Conservation (phyloP, 1,140 invertebrate species). For the Calliopsis andreniformis region DNA sequence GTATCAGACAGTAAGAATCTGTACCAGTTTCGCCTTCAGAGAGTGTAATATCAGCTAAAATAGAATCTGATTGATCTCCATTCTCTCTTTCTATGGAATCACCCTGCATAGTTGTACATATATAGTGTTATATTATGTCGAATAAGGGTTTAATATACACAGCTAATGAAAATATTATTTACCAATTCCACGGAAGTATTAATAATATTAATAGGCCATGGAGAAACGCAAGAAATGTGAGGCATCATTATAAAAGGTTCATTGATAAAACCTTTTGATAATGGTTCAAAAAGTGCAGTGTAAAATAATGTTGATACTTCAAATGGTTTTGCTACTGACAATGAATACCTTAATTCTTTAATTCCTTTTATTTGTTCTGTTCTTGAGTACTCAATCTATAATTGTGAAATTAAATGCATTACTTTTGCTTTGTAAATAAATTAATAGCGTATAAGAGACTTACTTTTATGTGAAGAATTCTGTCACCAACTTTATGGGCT, state of each 20-base stretch:
- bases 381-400: slow-evolving; percentile 77
- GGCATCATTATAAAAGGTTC: slow-evolving; percentile 88
- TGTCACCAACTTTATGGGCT: slow-evolving; percentile 84
- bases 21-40: slow-evolving; percentile 80
- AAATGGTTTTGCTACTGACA: slow-evolving; percentile 87
- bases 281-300: slow-evolving; percentile 84
- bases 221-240: slow-evolving; percentile 85
- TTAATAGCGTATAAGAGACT: neutral
- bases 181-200: slow-evolving; percentile 85
- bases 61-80: slow-evolving; percentile 60
- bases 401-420: slow-evolving; percentile 74
- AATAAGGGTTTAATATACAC: neutral
- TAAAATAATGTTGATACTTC: slow-evolving; percentile 86
- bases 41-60: slow-evolving; percentile 73
- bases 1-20: slow-evolving; percentile 80
- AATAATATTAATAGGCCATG: slow-evolving; percentile 86
- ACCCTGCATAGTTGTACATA: slow-evolving; percentile 56
- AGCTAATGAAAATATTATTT: slow-evolving; percentile 64
- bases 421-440: slow-evolving; percentile 22
- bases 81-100: slow-evolving; percentile 73
- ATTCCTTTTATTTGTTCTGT: slow-evolving; percentile 75
- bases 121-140: neutral
- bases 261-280: slow-evolving; percentile 85
- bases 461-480: slow-evolving; percentile 83
- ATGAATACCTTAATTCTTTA: slow-evolving; percentile 84